phyloP scores from a whole-genome alignment of 2,888 invertebrate genomes.

The Therioaphis trifolii region DNA sequence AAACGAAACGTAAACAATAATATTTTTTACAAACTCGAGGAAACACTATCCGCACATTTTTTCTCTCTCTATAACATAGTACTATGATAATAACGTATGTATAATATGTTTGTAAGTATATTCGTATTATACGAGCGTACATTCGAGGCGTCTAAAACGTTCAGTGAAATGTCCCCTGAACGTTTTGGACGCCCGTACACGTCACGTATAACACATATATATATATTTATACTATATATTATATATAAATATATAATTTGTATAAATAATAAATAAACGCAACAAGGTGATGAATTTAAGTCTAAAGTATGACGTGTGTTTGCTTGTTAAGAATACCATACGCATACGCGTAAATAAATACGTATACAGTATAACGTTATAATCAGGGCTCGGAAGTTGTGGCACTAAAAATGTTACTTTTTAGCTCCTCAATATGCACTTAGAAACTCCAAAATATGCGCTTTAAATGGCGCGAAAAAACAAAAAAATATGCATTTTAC shows the following conservation, averaged over 20 bases:
- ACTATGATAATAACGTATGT: not conserved
- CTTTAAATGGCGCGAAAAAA: too few relatives aligned
- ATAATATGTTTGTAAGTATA: too few relatives aligned
- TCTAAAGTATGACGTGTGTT: slow-evolving; percentile 48
- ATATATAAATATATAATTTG: too few relatives aligned
- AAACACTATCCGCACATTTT: slow-evolving; percentile 6
- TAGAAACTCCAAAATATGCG: too few relatives aligned
- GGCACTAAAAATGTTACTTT: too few relatives aligned
- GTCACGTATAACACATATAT: not conserved
- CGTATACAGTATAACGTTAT: too few relatives aligned
- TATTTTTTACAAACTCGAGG: not conserved
- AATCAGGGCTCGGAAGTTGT: too few relatives aligned
- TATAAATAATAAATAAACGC: slow-evolving; percentile 28
- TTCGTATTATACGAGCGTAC: too few relatives aligned
- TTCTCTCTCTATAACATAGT: not conserved
- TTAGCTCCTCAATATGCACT: too few relatives aligned
- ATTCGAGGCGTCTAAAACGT: too few relatives aligned
- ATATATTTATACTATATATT: too few relatives aligned
- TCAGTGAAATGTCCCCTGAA: not conserved
- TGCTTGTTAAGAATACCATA: slow-evolving; percentile 37
- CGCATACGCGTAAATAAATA: not conserved
- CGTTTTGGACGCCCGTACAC: not conserved
- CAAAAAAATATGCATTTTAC: too few relatives aligned
- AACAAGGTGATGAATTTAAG: slow-evolving; percentile 17
- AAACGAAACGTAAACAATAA: slow-evolving; percentile 16